Conservation (phyloP, 1,140 invertebrate genomes). For the Macrobrachium rosenbergii region DNA sequence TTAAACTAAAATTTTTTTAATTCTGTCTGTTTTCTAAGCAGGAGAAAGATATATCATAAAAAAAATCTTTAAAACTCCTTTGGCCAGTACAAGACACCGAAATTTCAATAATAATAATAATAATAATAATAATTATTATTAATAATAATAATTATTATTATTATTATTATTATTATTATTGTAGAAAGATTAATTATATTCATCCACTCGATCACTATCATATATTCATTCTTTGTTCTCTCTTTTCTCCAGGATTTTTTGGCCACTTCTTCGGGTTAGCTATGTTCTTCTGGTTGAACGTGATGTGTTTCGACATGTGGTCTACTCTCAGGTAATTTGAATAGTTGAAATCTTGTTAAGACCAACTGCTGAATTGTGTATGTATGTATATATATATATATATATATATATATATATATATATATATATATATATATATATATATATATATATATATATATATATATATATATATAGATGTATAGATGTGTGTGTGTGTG, state of each 20-base stretch:
- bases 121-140: no score
- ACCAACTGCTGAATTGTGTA: not conserved
- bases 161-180: not conserved
- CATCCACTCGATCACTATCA: not conserved
- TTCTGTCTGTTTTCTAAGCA: no score
- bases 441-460: constrained; percentile 12
- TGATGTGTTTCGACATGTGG: constrained; percentile 68
- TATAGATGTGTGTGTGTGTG: not conserved
- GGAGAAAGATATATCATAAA: no score
- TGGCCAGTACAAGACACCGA: no score
- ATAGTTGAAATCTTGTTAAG: not conserved
- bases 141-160: not conserved
- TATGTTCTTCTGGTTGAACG: constrained; percentile 72
- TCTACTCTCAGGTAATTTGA: constrained; percentile 58
- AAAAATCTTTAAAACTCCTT: no score
- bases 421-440: constrained; percentile 16
- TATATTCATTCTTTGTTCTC: not conserved
- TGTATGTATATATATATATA: constrained; percentile 12
- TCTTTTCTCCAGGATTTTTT: constrained; percentile 67
- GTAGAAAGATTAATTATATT: not conserved
- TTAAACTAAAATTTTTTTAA: no score
- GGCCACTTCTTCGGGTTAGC: constrained; percentile 72
- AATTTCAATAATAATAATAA: no score
- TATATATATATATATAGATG: not conserved
- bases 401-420: constrained; percentile 6